Conservation (phyloP, 2,113 vertebrate species). For the Hiodon alosoides region DNA sequence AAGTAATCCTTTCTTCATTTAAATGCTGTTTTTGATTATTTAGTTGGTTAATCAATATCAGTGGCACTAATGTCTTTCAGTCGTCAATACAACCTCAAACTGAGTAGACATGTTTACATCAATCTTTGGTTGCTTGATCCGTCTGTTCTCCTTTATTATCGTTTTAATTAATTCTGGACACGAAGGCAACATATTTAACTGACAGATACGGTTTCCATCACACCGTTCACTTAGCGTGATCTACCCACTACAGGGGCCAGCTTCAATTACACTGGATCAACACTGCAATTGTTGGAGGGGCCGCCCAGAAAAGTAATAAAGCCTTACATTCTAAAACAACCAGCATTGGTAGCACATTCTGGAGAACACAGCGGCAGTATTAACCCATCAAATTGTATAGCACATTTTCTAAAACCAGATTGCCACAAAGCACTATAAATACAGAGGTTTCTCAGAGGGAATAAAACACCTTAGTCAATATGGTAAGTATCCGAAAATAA, state of each 20-base stretch:
- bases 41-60: not conserved
- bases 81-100: not conserved
- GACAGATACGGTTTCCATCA: not conserved
- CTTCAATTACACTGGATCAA: not conserved
- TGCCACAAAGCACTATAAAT: no score
- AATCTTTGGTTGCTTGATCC: conserved; percentile 6
- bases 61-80: not conserved
- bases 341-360: not conserved
- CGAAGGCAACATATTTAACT: conserved; percentile 1
- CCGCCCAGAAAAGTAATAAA: not conserved
- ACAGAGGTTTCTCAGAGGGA: no score
- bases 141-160: not conserved
- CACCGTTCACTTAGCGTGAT: conserved; percentile 5
- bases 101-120: not conserved
- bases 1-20: conserved; percentile 38
- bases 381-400: not conserved
- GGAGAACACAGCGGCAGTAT: not conserved
- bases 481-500: no score
- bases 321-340: not conserved
- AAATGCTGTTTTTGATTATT: not conserved
- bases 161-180: not conserved
- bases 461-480: no score
- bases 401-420: no score
- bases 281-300: not conserved
- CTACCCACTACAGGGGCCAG: not conserved